Evolutionary conservation across 2,113 vertebrate genomes (phyloP).

Genomic region (Lepisosteus osseus): DNA sequence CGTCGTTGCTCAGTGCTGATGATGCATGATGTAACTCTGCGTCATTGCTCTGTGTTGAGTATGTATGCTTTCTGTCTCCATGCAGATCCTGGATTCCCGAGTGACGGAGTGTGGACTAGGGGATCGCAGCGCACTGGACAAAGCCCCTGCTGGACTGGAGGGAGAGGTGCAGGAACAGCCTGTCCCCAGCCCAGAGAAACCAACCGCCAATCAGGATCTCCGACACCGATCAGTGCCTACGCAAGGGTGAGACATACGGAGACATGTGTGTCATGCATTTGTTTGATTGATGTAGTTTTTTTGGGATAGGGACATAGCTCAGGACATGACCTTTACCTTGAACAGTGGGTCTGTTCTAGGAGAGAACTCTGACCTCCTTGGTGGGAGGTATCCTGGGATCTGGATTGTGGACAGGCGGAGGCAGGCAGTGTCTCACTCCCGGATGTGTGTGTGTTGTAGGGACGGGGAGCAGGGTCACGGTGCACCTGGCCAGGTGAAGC

Average conservation of each 20-base stretch:
- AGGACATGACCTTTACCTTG: no score
- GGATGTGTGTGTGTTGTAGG: conserved; percentile 26
- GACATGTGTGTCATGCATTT: no score
- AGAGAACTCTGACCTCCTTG: no score
- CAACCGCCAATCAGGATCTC: conserved; percentile 54
- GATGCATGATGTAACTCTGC: no score
- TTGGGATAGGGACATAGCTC: no score
- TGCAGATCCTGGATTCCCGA: conserved; percentile 63
- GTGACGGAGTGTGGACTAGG: conserved; percentile 39
- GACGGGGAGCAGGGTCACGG: conserved; percentile 21
- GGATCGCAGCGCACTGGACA: conserved; percentile 16
- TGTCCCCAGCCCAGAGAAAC: conserved; percentile 49
- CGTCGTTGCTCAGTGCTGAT: no score
- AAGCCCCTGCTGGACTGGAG: background rate
- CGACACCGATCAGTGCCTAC: conserved; percentile 47
- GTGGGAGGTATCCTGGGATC: no score
- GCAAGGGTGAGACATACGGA: conserved; percentile 45
- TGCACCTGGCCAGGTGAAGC: conserved; percentile 72
- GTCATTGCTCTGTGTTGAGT: background rate
- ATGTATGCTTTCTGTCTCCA: conserved; percentile 3
- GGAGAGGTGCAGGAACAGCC: conserved; percentile 16
- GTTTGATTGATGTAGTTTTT: no score
- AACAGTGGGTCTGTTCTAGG: no score
- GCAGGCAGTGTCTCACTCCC: no score
- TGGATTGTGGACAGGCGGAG: no score